Evolutionary conservation across 2,888 invertebrate genomes (phyloP).

Genomic region (Mechanitis mazaeus): DNA sequence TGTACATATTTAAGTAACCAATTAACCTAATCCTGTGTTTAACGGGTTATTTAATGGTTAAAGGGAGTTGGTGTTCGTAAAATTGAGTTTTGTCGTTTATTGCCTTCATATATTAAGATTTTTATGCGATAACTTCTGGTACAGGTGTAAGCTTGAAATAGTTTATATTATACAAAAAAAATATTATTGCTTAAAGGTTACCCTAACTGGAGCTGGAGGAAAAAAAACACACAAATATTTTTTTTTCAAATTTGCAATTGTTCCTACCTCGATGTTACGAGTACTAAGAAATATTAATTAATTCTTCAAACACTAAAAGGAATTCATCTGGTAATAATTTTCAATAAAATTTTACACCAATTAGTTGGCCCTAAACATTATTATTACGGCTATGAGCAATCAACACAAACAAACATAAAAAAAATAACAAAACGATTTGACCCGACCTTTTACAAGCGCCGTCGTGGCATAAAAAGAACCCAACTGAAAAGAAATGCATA

Average conservation of each 20-base stretch:
- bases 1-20: conserved; percentile 13
- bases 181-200: neutral
- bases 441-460: conserved; percentile 70
- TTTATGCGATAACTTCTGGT: neutral
- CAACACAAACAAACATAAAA: conserved; percentile 62
- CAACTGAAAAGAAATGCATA: conserved; percentile 27
- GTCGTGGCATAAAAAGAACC: conserved; percentile 37
- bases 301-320: conserved; percentile 27
- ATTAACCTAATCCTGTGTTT: conserved; percentile 23
- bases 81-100: neutral
- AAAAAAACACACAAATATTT: too few relatives aligned
- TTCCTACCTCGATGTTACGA: too few relatives aligned
- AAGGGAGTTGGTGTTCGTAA: neutral
- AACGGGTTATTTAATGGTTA: conserved; percentile 12
- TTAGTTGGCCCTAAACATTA: conserved; percentile 68
- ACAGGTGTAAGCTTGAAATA: neutral
- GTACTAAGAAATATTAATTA: conserved; percentile 14
- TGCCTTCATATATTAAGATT: neutral
- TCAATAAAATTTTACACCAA: conserved; percentile 73
- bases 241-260: too few relatives aligned
- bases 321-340: conserved; percentile 44
- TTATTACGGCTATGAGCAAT: conserved; percentile 66
- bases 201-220: too few relatives aligned
- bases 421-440: conserved; percentile 62
- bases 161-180: neutral